Conservation (phyloP, 2,797 vertebrate species). For the Tragelaphus eurycerus region DNA sequence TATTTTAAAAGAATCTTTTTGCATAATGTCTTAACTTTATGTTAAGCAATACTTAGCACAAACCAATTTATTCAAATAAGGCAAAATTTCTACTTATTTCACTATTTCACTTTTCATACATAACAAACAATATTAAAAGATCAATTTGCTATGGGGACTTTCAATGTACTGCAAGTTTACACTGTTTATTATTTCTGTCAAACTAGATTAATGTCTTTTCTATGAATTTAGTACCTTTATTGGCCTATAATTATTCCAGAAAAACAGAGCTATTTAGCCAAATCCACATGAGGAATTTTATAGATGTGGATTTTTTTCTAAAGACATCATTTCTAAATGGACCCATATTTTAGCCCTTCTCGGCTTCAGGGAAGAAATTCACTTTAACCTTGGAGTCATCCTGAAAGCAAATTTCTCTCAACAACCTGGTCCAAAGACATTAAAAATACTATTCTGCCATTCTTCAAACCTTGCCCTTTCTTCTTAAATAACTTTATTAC, state of each 20-base stretch:
- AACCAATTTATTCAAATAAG: not conserved
- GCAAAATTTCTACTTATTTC: not conserved
- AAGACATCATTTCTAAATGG: rapidly evolving
- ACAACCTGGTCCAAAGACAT: not conserved
- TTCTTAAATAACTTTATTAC: not conserved
- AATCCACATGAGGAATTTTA: not conserved
- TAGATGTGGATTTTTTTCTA: not conserved
- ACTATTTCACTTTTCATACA: not conserved
- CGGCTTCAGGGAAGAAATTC: not conserved
- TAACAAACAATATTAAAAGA: not conserved
- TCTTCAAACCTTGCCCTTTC: not conserved
- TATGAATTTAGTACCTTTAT: constrained; percentile 33
- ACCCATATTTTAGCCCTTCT: not conserved
- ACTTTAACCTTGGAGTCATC: not conserved
- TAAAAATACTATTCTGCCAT: not conserved
- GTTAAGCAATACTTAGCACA: not conserved
- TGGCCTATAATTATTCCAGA: not conserved
- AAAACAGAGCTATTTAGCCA: not conserved
- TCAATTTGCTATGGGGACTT: not conserved
- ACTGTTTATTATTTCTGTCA: constrained; percentile 43
- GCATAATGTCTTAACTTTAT: not conserved
- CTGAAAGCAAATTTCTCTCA: not conserved
- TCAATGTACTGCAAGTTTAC: not conserved
- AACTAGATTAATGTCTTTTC: constrained; percentile 25
- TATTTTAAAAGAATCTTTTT: not conserved